Percentiles rank a stretch among this genome's conserved stretches.
These are phyloP conservation scores for Triplophysa yarkandensis DNA, from an alignment of 2,797 vertebrate species.

Conservation along the genomic window DNA sequence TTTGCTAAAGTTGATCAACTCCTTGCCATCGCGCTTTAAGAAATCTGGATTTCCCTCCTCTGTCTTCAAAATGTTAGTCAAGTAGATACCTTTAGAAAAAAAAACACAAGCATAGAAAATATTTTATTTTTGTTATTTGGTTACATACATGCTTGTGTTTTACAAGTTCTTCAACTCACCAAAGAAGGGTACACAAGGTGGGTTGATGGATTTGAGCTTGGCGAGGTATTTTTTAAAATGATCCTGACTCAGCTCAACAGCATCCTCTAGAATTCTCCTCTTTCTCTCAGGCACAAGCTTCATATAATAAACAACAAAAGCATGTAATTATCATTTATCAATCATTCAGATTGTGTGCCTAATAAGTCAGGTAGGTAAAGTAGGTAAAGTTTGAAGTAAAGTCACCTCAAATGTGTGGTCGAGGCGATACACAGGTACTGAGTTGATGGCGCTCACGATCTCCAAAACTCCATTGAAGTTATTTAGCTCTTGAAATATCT, in stretches of 20 bases:
- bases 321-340: background rate
- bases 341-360: background rate
- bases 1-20: slow-evolving; percentile 98
- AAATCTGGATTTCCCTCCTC: slow-evolving; percentile 98
- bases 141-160: background rate
- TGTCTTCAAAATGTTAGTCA: slow-evolving; percentile 98
- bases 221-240: slow-evolving; percentile 98
- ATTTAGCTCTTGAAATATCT: slow-evolving; percentile 98
- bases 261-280: slow-evolving; percentile 91
- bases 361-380: background rate
- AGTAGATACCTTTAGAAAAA: slow-evolving; percentile 86
- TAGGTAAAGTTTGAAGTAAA: too few species aligned
- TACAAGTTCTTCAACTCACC: slow-evolving; percentile 73
- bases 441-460: slow-evolving; percentile 96
- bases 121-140: background rate
- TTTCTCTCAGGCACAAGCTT: slow-evolving; percentile 87
- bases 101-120: background rate
- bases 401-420: slow-evolving; percentile 95
- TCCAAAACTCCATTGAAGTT: slow-evolving; percentile 98
- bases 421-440: slow-evolving; percentile 94
- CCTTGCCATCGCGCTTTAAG: slow-evolving; percentile 91
- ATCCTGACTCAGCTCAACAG: slow-evolving; percentile 96
- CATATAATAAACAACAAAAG: slow-evolving; percentile 10
- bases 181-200: slow-evolving; percentile 99
- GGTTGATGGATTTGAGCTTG: slow-evolving; percentile 98